phyloP scores from a whole-genome alignment of 1,140 invertebrate genomes.

The Cepaea nemoralis region DNA sequence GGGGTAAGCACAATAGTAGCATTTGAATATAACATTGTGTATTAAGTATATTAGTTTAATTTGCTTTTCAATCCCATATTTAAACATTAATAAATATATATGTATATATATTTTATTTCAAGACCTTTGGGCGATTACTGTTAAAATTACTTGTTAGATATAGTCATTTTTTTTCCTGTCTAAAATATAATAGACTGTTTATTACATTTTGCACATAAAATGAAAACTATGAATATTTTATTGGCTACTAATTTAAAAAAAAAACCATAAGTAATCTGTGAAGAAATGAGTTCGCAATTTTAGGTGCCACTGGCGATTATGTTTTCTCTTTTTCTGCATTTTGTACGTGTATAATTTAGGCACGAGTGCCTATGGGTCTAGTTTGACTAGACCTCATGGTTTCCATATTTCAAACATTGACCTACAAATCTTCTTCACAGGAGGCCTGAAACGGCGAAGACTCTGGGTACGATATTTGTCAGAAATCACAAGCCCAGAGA shows the following conservation, averaged over 20 bases:
- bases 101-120: too few species aligned
- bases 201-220: too few species aligned
- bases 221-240: too few species aligned
- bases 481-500: constrained; percentile 32
- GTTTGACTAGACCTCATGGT: neutral
- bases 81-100: too few species aligned
- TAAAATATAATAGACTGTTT: too few species aligned
- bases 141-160: too few species aligned
- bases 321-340: too few species aligned
- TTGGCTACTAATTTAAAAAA: too few species aligned
- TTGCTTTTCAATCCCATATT: too few species aligned
- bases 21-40: too few species aligned
- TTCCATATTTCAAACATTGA: constrained; percentile 2
- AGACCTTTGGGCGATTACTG: too few species aligned
- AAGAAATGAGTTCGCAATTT: neutral
- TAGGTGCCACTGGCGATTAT: neutral
- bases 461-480: constrained; percentile 35
- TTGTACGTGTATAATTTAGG: neutral
- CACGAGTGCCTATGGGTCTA: neutral
- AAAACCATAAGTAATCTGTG: neutral
- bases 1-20: constrained; percentile 9
- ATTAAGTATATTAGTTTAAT: neutral
- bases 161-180: too few species aligned
- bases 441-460: constrained; percentile 30
- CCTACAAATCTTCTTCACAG: constrained; percentile 33